Evolutionary conservation across 2,113 vertebrate genomes (phyloP).

Genomic region (Ailurus styani): DNA sequence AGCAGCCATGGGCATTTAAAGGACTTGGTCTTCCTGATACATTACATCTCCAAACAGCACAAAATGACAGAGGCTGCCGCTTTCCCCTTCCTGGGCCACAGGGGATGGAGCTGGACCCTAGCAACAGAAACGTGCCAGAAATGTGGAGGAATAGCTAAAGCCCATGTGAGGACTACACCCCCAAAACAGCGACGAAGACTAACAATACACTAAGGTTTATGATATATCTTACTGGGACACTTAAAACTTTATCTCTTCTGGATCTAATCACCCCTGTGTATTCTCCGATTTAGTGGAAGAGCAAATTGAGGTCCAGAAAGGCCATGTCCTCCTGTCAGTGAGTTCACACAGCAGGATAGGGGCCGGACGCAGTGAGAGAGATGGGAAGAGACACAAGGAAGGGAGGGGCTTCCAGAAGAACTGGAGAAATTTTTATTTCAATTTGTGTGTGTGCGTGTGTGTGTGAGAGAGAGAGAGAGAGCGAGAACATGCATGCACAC

Average conservation of each 20-base stretch:
- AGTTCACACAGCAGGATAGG: background rate
- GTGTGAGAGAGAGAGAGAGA: background rate
- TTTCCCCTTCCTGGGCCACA: too few species aligned
- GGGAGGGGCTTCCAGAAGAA: background rate
- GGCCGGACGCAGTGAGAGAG: background rate
- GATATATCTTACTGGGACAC: fast-evolving
- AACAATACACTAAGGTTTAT: fast-evolving
- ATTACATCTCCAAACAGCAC: background rate
- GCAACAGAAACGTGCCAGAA: background rate
- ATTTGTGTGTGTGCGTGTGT: too few species aligned
- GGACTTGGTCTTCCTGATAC: background rate
- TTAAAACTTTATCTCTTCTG: background rate
- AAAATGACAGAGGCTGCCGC: fast-evolving
- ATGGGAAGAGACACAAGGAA: background rate
- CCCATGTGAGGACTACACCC: background rate
- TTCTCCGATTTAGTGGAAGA: background rate
- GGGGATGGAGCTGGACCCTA: background rate
- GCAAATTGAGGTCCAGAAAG: background rate
- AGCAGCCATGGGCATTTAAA: background rate
- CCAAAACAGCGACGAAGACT: fast-evolving
- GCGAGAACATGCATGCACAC: too few species aligned
- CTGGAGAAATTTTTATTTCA: background rate
- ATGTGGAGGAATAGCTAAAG: too few species aligned
- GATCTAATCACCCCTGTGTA: too few species aligned
- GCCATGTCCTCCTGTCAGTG: background rate